Evolutionary conservation across 2,797 vertebrate species (phyloP).

Genomic region (Silurus aristotelis): DNA sequence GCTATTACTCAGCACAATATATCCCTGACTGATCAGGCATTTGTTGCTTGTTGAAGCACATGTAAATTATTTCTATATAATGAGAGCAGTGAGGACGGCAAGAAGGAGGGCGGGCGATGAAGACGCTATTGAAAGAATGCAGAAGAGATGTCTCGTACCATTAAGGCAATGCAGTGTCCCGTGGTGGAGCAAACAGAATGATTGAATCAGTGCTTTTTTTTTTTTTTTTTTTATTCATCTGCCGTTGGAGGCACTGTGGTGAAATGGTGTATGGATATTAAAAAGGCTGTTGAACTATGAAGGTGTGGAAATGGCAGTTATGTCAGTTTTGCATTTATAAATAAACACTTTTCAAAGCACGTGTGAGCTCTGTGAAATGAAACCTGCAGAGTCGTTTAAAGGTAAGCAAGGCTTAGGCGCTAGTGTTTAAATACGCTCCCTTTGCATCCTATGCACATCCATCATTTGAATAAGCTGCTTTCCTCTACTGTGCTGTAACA

Average conservation of each 20-base stretch:
- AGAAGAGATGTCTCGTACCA: conserved; percentile 21
- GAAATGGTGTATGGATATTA: conserved; percentile 36
- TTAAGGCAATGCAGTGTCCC: conserved; percentile 27
- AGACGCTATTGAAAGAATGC: conserved; percentile 37
- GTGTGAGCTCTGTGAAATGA: conserved; percentile 37
- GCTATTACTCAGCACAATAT: conserved; percentile 23
- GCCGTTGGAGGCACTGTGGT: conserved; percentile 20
- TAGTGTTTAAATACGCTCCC: conserved; percentile 44
- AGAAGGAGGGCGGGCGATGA: conserved; percentile 14
- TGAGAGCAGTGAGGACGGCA: conserved; percentile 31
- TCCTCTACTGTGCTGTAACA: conserved; percentile 43
- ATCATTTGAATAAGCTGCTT: conserved; percentile 54
- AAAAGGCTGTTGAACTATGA: conserved; percentile 31
- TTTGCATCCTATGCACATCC: conserved; percentile 41
- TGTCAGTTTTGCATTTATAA: conserved; percentile 37
- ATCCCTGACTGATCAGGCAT: conserved; percentile 46
- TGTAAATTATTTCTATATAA: conserved; percentile 42
- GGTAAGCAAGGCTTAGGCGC: conserved; percentile 40
- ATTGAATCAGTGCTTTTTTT: conserved; percentile 26
- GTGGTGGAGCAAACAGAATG: not conserved
- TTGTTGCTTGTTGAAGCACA: conserved; percentile 26
- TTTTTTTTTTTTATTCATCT: conserved; percentile 27
- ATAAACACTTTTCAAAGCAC: conserved; percentile 7
- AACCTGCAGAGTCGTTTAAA: conserved; percentile 33
- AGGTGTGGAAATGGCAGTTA: conserved; percentile 26